A percentile compares a stretch with the other conserved stretches of the same genome.
These are phyloP conservation scores for Crepidodera aurea DNA, from an alignment of 2,888 invertebrate species.

Conservation along the genomic window DNA sequence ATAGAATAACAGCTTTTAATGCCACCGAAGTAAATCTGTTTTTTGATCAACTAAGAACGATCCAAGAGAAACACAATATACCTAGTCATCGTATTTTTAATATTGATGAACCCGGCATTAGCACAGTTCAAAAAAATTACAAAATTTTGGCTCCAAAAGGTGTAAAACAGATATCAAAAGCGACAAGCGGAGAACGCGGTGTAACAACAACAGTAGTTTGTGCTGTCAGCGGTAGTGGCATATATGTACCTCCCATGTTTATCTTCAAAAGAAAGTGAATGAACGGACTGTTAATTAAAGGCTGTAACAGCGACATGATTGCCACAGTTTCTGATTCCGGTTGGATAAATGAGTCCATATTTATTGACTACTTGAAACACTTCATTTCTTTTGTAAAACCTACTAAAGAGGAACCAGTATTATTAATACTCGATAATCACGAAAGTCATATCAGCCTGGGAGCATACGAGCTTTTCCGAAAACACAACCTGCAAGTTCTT, in stretches of 20 bases:
- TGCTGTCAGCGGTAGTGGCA: too few species aligned
- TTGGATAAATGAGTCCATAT: constrained; percentile 9
- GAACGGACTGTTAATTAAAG: neutral
- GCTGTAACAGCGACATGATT: too few species aligned
- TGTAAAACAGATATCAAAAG: too few species aligned
- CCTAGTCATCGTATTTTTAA: neutral
- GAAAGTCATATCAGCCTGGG: constrained; percentile 9
- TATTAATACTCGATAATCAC: neutral
- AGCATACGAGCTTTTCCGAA: constrained; percentile 12
- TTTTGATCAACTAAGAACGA: too few species aligned
- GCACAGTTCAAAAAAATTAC: neutral
- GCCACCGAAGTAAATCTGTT: neutral
- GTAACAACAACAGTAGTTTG: neutral
- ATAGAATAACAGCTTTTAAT: neutral
- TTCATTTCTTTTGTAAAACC: too few species aligned
- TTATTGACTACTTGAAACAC: constrained; percentile 7
- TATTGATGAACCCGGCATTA: too few species aligned
- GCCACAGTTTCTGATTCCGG: too few species aligned
- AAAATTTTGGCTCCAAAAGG: neutral
- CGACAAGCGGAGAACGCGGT: neutral
- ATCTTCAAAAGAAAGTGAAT: too few species aligned
- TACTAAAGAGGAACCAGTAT: neutral
- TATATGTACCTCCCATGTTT: too few species aligned
- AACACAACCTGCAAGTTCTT: too few species aligned
- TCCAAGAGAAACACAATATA: neutral